These are phyloP conservation scores for Terebella lapidaria DNA, from an alignment of 2,888 invertebrate genomes.

Conservation along the genomic window DNA sequence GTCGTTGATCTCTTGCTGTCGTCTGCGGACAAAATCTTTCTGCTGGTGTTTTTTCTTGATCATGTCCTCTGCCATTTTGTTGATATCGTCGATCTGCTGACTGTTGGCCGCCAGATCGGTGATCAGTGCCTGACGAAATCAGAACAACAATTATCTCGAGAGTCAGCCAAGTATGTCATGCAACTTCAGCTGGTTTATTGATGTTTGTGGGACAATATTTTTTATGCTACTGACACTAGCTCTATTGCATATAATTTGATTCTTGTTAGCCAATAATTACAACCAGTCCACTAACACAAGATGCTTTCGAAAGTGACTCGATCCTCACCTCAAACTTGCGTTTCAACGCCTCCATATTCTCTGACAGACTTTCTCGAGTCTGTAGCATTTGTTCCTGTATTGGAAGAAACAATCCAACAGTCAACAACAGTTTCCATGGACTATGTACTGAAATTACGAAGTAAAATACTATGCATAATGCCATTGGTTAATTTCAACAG, in stretches of 20 bases:
- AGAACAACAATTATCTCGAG: too few species aligned
- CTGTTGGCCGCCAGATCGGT: conserved; percentile 92
- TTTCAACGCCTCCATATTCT: conserved; percentile 86
- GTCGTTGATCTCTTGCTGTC: conserved; percentile 78
- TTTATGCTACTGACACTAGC: too few species aligned
- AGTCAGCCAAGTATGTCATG: too few species aligned
- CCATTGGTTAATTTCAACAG: neutral
- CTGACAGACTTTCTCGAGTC: conserved; percentile 74
- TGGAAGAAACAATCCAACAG: too few species aligned
- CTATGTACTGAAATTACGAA: too few species aligned
- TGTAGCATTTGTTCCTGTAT: conserved; percentile 69
- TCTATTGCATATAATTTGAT: too few species aligned
- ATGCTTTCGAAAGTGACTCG: too few species aligned
- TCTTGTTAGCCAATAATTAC: too few species aligned
- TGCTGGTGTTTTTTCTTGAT: conserved; percentile 81
- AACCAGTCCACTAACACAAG: too few species aligned
- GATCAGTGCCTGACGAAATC: conserved; percentile 73
- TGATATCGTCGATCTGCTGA: conserved; percentile 83
- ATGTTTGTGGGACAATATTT: neutral
- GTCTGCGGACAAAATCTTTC: conserved; percentile 69
- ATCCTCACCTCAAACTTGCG: conserved; percentile 85
- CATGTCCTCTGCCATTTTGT: conserved; percentile 78
- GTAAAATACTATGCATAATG: too few species aligned
- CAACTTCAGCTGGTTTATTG: neutral
- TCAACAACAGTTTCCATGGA: too few species aligned